Percentiles rank a stretch among this genome's conserved stretches.
Evolutionary conservation across 2,797 vertebrate species (phyloP).

Genomic region (Melanotaenia nigrans): DNA sequence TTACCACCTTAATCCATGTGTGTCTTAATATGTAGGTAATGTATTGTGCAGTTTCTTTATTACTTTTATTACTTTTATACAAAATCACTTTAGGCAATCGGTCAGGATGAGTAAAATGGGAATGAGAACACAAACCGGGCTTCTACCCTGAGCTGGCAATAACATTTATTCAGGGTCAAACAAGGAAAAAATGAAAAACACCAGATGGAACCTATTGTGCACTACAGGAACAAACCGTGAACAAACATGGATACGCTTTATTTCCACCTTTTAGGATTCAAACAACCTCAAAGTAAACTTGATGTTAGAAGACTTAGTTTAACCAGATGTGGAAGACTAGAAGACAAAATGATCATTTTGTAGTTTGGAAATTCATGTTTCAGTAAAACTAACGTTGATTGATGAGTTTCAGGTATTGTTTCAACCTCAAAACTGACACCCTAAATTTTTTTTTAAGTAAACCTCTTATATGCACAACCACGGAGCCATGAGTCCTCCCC

Average conservation of each 20-base stretch:
- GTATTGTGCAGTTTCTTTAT: not conserved
- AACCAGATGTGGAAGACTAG: conserved; percentile 27
- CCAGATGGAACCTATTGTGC: conserved; percentile 57
- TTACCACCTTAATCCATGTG: not conserved
- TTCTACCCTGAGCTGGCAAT: conserved; percentile 36
- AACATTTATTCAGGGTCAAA: conserved; percentile 62
- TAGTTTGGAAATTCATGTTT: conserved; percentile 10
- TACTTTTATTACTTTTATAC: conserved; percentile 15
- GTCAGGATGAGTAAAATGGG: not conserved
- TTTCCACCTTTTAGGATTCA: conserved; percentile 9
- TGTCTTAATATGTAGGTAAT: conserved; percentile 11
- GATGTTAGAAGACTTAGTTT: conserved; percentile 9
- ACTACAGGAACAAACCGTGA: conserved; percentile 32
- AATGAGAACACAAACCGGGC: conserved; percentile 38
- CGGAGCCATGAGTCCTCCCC: conserved; percentile 46
- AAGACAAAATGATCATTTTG: conserved; percentile 12
- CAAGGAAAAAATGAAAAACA: conserved; percentile 59
- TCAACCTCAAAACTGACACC: conserved; percentile 47
- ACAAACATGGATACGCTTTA: conserved; percentile 48
- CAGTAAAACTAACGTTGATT: conserved; percentile 25
- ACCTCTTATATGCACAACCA: conserved; percentile 39
- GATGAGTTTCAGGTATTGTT: conserved; percentile 50
- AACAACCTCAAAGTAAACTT: not conserved
- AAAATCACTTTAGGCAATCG: conserved; percentile 1
- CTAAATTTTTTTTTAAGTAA: conserved; percentile 38